Percentiles rank a stretch among this genome's conserved stretches.
These are phyloP conservation scores for Trachymyrmex septentrionalis DNA, from an alignment of 1,140 invertebrate genomes.

Conservation along the genomic window DNA sequence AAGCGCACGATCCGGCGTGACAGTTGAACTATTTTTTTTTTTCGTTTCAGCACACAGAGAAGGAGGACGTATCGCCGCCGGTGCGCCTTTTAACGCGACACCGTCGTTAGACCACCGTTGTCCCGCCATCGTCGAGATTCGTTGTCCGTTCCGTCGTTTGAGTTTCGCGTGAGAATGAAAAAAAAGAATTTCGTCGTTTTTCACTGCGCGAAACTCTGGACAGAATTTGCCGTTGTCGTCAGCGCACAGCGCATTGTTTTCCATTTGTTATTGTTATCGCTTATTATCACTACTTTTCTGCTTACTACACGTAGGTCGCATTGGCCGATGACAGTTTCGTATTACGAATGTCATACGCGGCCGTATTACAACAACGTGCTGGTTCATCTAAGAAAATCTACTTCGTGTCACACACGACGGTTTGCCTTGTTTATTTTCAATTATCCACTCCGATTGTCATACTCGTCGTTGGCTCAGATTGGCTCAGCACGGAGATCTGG, in stretches of 20 bases:
- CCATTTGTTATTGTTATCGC: background rate
- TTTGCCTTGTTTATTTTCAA: background rate
- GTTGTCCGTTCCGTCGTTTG: conserved; percentile 5
- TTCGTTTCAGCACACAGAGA: background rate
- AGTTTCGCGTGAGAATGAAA: background rate
- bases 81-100: conserved; percentile 61
- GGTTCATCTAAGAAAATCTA: background rate
- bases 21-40: conserved; percentile 73
- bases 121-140: background rate
- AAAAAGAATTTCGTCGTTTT: conserved; percentile 3
- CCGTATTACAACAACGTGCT: background rate
- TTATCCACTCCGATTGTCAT: background rate
- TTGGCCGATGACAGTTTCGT: background rate
- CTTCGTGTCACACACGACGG: background rate
- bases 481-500: background rate
- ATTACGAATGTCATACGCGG: background rate
- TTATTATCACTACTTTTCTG: background rate
- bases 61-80: background rate
- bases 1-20: conserved; percentile 45
- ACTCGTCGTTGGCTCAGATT: background rate
- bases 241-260: background rate
- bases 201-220: conserved; percentile 9
- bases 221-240: conserved; percentile 21
- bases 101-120: conserved; percentile 36
- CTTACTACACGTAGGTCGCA: background rate